Percentiles rank a stretch among this genome's conserved stretches.
phyloP scores from a whole-genome alignment of 2,113 vertebrate genomes.

The Amia ocellicauda region DNA sequence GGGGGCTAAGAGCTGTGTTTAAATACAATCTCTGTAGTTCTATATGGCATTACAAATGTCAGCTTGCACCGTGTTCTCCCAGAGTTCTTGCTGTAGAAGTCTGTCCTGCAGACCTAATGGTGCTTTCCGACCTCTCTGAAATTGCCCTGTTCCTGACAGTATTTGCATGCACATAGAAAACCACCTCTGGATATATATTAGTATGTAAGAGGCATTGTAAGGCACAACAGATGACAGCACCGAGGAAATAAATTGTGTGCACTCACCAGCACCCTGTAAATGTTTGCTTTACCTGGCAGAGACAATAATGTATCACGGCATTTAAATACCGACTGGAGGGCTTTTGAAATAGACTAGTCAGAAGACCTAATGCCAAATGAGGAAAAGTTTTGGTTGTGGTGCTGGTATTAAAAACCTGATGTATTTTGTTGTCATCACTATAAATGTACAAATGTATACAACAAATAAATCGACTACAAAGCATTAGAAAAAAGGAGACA shows the following conservation, averaged over 20 bases:
- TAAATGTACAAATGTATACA: neutral
- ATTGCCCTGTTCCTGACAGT: too few species aligned
- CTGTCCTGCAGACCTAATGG: too few species aligned
- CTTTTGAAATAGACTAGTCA: constrained; percentile 5
- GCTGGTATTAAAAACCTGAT: neutral
- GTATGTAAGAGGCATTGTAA: too few species aligned
- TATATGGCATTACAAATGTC: too few species aligned
- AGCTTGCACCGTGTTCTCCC: too few species aligned
- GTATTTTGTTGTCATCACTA: neutral
- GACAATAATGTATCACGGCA: constrained; percentile 9
- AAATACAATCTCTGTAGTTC: too few species aligned
- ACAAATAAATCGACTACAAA: neutral
- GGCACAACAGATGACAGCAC: neutral
- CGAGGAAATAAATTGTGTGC: neutral
- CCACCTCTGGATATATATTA: too few species aligned
- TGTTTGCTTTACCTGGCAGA: constrained; percentile 4
- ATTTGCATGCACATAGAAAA: too few species aligned
- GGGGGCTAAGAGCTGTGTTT: too few species aligned
- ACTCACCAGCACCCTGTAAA: constrained; percentile 6
- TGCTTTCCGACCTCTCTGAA: too few species aligned
- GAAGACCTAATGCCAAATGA: neutral
- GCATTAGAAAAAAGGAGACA: too few species aligned
- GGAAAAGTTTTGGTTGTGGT: neutral
- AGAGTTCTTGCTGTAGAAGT: too few species aligned
- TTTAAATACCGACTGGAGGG: neutral